These are phyloP conservation scores for Orius laevigatus DNA, from an alignment of 1,140 invertebrate species.

Conservation along the genomic window DNA sequence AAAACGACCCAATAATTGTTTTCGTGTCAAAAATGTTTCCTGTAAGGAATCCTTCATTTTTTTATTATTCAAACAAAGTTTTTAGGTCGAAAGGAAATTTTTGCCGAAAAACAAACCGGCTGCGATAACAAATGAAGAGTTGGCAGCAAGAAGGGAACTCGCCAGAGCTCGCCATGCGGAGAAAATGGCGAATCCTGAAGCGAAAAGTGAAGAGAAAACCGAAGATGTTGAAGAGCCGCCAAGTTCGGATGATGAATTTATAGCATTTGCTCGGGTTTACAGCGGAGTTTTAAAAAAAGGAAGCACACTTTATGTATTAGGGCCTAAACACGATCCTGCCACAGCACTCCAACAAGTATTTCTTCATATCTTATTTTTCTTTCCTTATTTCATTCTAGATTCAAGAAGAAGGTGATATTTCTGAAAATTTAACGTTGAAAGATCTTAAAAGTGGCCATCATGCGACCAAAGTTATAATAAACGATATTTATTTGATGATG, in stretches of 20 bases:
- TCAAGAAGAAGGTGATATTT: constrained; percentile 30
- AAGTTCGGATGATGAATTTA: constrained; percentile 47
- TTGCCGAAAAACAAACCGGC: constrained; percentile 57
- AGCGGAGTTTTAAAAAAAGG: constrained; percentile 70
- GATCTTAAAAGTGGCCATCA: constrained; percentile 48
- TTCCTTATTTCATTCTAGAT: constrained; percentile 12
- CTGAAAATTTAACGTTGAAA: constrained; percentile 39
- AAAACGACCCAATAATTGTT: constrained; percentile 59
- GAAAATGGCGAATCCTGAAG: constrained; percentile 22
- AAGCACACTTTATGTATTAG: constrained; percentile 57
- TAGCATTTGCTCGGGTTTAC: constrained; percentile 88
- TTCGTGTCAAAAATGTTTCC: constrained; percentile 94
- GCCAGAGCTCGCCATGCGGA: constrained; percentile 31
- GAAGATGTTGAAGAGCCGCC: constrained; percentile 20
- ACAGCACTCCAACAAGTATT: constrained; percentile 33
- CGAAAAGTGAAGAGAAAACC: not conserved
- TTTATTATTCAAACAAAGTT: constrained; percentile 2
- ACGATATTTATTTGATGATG: constrained; percentile 79
- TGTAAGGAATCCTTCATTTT: constrained; percentile 25
- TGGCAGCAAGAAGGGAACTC: constrained; percentile 48
- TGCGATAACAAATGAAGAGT: constrained; percentile 56
- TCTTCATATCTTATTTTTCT: constrained; percentile 5
- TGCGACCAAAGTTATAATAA: constrained; percentile 40
- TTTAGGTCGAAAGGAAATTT: constrained; percentile 35
- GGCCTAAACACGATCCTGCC: constrained; percentile 75